Percentiles rank a stretch among this genome's conserved stretches.
These are phyloP conservation scores for Cynodonichthys magdalenae DNA, from an alignment of 2,797 vertebrate genomes.

Conservation along the genomic window DNA sequence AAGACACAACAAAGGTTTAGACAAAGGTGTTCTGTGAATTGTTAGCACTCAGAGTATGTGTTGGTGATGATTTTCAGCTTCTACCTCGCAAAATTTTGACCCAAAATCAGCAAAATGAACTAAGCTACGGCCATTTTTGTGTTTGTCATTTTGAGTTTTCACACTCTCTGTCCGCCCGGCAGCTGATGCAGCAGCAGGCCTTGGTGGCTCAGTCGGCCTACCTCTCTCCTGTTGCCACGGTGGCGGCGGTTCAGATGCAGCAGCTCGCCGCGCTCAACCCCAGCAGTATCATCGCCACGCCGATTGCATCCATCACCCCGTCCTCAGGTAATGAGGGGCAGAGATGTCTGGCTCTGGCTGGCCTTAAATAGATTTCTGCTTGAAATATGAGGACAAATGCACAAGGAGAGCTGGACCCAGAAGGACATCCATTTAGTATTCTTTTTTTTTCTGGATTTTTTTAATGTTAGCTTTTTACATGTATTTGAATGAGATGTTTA, in stretches of 20 bases:
- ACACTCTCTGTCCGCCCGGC: conserved; percentile 18
- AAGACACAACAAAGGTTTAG: too few relatives aligned
- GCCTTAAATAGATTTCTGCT: conserved; percentile 67
- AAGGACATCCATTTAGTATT: conserved; percentile 42
- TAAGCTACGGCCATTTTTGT: too few relatives aligned
- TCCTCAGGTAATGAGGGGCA: conserved; percentile 80
- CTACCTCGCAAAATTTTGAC: too few relatives aligned
- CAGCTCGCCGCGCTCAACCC: conserved; percentile 93
- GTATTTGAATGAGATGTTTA: background rate
- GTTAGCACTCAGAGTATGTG: too few relatives aligned
- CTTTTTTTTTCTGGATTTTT: conserved; percentile 5
- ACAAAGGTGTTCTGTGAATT: too few relatives aligned
- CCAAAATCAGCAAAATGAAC: too few relatives aligned
- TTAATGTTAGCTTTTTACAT: conserved; percentile 18
- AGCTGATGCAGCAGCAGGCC: conserved; percentile 97
- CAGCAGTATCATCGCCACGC: conserved; percentile 92
- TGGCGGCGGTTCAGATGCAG: conserved; percentile 94
- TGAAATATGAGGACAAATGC: conserved; percentile 68
- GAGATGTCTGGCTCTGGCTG: conserved; percentile 53
- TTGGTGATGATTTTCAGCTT: too few relatives aligned
- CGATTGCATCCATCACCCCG: conserved; percentile 84
- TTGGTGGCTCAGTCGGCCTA: conserved; percentile 95
- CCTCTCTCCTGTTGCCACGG: conserved; percentile 94
- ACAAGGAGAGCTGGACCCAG: conserved; percentile 44
- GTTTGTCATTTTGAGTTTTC: background rate